Evolutionary conservation across 2,797 vertebrate genomes (phyloP).

Genomic region (Ficedula albicollis): DNA sequence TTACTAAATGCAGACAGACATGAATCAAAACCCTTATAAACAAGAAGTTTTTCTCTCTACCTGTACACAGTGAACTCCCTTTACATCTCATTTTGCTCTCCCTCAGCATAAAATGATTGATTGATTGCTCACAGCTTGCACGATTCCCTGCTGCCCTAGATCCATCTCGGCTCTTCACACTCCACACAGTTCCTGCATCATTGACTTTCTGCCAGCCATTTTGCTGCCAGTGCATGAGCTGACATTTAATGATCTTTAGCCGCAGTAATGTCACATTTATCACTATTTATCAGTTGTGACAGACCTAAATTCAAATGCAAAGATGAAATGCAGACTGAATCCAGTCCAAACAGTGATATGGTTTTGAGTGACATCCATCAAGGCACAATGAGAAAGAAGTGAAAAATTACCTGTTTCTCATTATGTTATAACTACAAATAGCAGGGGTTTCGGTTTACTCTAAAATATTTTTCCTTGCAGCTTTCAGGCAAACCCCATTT

Average conservation of each 20-base stretch:
- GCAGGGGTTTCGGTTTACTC: neutral
- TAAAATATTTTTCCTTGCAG: neutral
- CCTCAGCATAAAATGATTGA: slow-evolving; percentile 82
- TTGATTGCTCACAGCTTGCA: slow-evolving; percentile 83
- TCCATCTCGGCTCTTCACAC: slow-evolving; percentile 51
- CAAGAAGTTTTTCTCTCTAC: slow-evolving; percentile 20
- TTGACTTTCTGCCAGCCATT: slow-evolving; percentile 90
- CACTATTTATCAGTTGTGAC: slow-evolving; percentile 82
- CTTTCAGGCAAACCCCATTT: neutral
- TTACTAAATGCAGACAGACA: neutral
- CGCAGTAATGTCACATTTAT: slow-evolving; percentile 86
- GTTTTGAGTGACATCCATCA: slow-evolving; percentile 72
- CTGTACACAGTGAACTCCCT: slow-evolving; percentile 26
- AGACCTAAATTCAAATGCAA: slow-evolving; percentile 78
- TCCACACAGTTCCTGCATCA: slow-evolving; percentile 69
- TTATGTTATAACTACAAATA: neutral
- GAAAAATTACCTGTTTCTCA: slow-evolving; percentile 64
- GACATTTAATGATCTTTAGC: slow-evolving; percentile 93
- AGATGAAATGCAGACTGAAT: slow-evolving; percentile 73
- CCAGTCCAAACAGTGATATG: slow-evolving; percentile 56
- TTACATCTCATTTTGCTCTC: slow-evolving; percentile 71
- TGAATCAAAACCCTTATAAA: slow-evolving; percentile 65
- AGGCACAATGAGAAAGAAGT: slow-evolving; percentile 58
- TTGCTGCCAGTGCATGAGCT: slow-evolving; percentile 82
- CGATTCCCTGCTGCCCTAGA: slow-evolving; percentile 64